phyloP scores from a whole-genome alignment of 2,113 vertebrate species.

The Hypocryptadius cinnamomeus region DNA sequence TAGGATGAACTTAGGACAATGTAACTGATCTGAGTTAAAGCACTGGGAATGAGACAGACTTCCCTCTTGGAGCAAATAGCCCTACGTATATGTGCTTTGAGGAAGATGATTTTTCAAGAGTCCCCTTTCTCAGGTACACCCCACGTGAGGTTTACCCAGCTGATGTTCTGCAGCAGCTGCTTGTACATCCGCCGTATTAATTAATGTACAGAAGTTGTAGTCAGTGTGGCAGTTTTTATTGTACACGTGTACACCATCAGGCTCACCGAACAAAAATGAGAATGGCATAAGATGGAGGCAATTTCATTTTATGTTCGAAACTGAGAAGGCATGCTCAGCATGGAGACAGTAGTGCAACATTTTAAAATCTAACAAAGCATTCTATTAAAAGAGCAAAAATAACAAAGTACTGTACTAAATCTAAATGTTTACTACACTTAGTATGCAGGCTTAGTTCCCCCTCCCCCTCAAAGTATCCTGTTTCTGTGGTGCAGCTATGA shows the following conservation, averaged over 20 bases:
- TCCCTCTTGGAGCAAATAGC: neutral
- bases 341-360: neutral
- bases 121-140: neutral
- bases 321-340: neutral
- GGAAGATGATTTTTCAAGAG: neutral
- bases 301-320: neutral
- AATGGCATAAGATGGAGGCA: neutral
- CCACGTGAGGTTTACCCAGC: neutral
- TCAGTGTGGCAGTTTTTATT: slow-evolving; percentile 38
- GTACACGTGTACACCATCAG: neutral
- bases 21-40: neutral
- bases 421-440: neutral
- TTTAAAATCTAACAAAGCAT: neutral
- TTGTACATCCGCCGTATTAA: neutral
- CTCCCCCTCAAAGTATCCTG: neutral
- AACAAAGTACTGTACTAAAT: neutral
- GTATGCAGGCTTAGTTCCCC: neutral
- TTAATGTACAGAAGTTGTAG: neutral
- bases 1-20: neutral
- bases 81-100: neutral
- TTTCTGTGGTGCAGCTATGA: neutral
- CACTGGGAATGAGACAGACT: neutral
- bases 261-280: neutral
- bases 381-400: neutral
- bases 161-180: neutral